Evolutionary conservation across 2,888 invertebrate genomes (phyloP).

Genomic region (Agrochola lota): DNA sequence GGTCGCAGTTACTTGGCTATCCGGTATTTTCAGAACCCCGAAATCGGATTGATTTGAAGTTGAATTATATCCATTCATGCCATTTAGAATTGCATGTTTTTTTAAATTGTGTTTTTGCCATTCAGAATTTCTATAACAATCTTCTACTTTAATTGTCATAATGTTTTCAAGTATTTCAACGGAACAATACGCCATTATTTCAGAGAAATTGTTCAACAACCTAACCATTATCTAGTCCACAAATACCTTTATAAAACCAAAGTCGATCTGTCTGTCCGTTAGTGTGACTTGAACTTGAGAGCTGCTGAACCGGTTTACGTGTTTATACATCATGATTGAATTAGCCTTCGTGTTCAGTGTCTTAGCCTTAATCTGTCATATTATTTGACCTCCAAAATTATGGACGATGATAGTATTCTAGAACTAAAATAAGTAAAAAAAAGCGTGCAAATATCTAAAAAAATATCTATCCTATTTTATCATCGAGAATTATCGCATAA

Average conservation of each 20-base stretch:
- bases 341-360: neutral
- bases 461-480: neutral
- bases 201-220: neutral
- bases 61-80: no score
- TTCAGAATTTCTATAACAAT: no score
- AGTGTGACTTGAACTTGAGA: neutral
- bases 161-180: neutral
- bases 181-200: slow-evolving; percentile 20
- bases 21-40: no score
- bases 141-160: no score
- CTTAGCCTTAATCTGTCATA: neutral
- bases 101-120: no score
- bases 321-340: slow-evolving; percentile 8
- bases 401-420: neutral
- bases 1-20: no score
- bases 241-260: slow-evolving; percentile 13
- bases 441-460: neutral
- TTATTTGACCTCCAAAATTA: neutral
- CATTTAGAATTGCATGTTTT: no score
- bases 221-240: neutral
- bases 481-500: neutral
- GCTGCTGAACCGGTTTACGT: neutral
- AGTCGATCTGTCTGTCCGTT: neutral
- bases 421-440: neutral
- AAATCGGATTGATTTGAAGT: no score